Percentiles rank a stretch among this genome's conserved stretches.
phyloP scores from a whole-genome alignment of 2,113 vertebrate species.

The Hemicordylus capensis region DNA sequence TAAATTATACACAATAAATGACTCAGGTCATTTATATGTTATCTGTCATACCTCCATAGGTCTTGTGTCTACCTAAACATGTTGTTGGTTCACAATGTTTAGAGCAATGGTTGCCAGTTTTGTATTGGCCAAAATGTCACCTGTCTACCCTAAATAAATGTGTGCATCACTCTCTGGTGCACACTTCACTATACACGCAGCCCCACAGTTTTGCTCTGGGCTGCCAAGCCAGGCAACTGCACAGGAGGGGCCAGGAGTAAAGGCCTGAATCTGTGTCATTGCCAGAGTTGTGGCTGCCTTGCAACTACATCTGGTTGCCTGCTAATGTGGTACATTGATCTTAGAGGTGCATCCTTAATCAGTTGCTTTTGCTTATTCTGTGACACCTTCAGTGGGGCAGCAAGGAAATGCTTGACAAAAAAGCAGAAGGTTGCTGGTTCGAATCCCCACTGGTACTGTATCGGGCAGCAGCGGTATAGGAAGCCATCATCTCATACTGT shows the following conservation, averaged over 20 bases:
- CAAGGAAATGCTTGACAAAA: too few species aligned
- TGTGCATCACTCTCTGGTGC: background rate
- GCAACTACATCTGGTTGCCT: background rate
- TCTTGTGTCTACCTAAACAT: conserved; percentile 2
- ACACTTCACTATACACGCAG: background rate
- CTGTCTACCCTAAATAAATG: background rate
- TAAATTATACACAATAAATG: background rate
- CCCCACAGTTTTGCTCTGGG: background rate
- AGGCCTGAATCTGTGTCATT: background rate
- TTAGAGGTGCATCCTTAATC: background rate
- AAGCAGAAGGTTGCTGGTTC: too few species aligned
- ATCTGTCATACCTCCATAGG: background rate
- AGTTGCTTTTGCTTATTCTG: background rate
- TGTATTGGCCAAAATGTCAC: background rate
- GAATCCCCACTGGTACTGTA: too few species aligned
- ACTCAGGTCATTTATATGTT: background rate
- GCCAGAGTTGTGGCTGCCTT: background rate
- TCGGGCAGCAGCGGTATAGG: too few species aligned
- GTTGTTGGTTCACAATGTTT: conserved; percentile 12
- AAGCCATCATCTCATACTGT: too few species aligned
- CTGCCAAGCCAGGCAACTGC: background rate
- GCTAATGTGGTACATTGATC: background rate
- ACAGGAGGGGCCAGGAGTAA: background rate
- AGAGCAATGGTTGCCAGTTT: background rate
- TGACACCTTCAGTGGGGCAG: background rate